A percentile compares a stretch with the other conserved stretches of the same genome.
Evolutionary conservation across 2,113 vertebrate species (phyloP).

Genomic region (Myotis brandtii): DNA sequence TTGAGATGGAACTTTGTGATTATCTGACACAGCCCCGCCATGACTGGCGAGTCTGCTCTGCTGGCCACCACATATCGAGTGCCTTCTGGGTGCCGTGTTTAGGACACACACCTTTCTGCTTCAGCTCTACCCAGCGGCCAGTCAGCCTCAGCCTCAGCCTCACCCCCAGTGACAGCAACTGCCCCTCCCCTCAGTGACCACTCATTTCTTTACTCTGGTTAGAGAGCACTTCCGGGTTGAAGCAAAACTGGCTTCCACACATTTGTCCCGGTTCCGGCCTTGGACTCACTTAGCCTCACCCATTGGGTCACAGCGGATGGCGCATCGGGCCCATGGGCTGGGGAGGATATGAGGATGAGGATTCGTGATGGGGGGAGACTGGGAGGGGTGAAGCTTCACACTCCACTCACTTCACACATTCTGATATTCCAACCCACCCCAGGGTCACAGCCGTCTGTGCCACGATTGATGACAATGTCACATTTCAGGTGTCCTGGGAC

Average conservation of each 20-base stretch:
- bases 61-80: accelerated
- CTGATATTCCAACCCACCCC: not conserved
- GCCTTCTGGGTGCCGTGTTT: not conserved
- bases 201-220: not conserved
- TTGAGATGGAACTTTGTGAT: not conserved
- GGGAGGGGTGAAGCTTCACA: not conserved
- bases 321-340: not conserved
- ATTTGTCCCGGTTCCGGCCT: not conserved
- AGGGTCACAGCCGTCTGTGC: not conserved
- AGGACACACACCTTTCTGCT: not conserved
- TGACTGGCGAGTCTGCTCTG: not conserved
- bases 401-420: not conserved
- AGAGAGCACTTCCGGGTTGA: not conserved
- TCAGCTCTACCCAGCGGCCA: not conserved
- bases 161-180: not conserved
- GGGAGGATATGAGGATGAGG: not conserved
- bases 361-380: not conserved
- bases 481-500: not conserved
- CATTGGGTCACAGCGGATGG: not conserved
- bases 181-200: not conserved
- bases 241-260: not conserved
- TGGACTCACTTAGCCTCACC: not conserved
- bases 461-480: not conserved
- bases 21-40: not conserved
- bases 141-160: not conserved